phyloP scores from a whole-genome alignment of 2,113 vertebrate genomes.

The Columba livia region DNA sequence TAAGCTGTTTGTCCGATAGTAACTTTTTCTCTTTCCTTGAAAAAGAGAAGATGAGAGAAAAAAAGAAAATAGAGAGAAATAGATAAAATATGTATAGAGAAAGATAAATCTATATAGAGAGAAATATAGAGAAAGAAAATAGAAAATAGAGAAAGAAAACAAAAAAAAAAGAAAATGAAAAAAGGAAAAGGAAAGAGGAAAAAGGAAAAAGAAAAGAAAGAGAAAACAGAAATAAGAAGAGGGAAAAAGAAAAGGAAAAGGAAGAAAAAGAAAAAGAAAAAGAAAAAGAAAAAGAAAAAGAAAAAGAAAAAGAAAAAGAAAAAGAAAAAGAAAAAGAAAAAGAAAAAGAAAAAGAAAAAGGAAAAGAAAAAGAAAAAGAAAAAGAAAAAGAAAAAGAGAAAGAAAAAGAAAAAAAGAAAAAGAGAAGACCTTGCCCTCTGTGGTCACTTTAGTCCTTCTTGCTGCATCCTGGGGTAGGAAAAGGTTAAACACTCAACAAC shows the following conservation, averaged over 20 bases:
- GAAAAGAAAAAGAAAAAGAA: rapidly evolving
- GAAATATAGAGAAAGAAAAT: rapidly evolving
- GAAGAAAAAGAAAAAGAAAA: rapidly evolving
- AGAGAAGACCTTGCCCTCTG: background rate
- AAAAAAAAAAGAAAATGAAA: rapidly evolving
- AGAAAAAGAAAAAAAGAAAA: rapidly evolving
- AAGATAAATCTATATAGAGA: too few species aligned
- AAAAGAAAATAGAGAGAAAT: rapidly evolving
- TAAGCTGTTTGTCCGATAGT: constrained; percentile 47
- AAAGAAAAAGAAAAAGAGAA: too few species aligned
- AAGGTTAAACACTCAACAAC: constrained; percentile 63
- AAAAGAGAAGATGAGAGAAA: background rate
- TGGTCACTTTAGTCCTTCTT: constrained; percentile 38
- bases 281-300: too few species aligned
- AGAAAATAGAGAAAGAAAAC: rapidly evolving
- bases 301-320: too few species aligned
- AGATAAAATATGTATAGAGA: too few species aligned
- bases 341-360: rapidly evolving
- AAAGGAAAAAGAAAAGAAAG: rapidly evolving
- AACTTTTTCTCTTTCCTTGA: constrained; percentile 19
- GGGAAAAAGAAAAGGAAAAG: rapidly evolving
- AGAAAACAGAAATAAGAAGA: too few species aligned
- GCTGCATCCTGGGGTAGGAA: constrained; percentile 45
- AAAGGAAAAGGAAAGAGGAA: rapidly evolving
- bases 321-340: too few species aligned